A percentile compares a stretch with the other conserved stretches of the same genome.
Conservation (phyloP, 2,888 invertebrate genomes). For the Cephus pygmeus region DNA sequence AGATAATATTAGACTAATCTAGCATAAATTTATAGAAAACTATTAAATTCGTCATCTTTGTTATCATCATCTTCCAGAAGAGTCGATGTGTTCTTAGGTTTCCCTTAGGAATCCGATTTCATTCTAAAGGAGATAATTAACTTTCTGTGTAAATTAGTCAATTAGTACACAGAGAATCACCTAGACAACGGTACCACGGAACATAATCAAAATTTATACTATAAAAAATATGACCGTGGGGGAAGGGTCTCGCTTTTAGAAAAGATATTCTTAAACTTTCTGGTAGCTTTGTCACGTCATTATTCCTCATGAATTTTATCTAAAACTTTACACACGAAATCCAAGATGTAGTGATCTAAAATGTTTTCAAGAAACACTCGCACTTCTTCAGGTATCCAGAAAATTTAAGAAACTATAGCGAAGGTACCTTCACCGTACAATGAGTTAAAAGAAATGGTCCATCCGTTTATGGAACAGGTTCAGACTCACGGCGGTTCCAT, state of each 20-base stretch:
- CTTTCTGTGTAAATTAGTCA: background rate
- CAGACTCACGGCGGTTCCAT: conserved; percentile 85
- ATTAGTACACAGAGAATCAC: background rate
- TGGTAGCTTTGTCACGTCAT: background rate
- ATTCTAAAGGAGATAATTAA: background rate
- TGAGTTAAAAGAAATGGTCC: conserved; percentile 2
- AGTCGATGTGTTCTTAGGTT: background rate
- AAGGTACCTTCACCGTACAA: background rate
- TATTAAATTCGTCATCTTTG: background rate
- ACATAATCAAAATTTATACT: background rate
- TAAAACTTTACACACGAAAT: background rate
- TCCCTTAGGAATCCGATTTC: background rate
- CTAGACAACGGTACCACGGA: background rate
- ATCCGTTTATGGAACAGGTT: conserved; percentile 65
- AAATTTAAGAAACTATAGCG: conserved; percentile 37
- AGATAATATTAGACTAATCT: background rate
- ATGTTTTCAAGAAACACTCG: background rate
- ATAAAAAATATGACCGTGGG: conserved; percentile 51
- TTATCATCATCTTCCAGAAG: background rate
- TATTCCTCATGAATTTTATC: background rate
- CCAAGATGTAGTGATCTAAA: background rate
- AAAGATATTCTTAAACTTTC: conserved; percentile 40
- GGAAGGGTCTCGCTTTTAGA: conserved; percentile 57
- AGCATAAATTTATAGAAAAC: background rate
- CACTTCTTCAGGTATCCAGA: conserved; percentile 29